Base-by-base conservation (phyloP, 1,140 invertebrate species). In the Araneus ventricosus region DNA sequence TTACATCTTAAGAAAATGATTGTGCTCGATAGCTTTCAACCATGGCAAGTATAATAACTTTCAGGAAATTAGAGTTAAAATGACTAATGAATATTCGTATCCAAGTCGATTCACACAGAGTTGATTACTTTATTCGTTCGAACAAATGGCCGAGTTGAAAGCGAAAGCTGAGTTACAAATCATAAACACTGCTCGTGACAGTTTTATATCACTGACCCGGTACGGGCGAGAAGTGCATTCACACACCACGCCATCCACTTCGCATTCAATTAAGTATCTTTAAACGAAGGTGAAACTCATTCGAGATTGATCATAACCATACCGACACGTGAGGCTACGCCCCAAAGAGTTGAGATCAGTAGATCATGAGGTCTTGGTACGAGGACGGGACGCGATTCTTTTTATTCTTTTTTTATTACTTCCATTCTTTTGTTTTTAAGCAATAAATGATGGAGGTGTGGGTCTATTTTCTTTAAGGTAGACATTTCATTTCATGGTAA, bases 121-220 rank as follows among this genome's bases (percentile, higher is more conserved):
- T 30, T 27, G 0, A 2, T 67, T 67, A 30, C 63, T 10, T 75
- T 30, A 37, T 20, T 75, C 70, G 37, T 75, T 75, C 0, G 3
- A 75, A 34, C 37, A 75, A 37, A 34, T 20, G 37, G 70, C 70
- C 14, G 30, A 75, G 17, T 14, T 0, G 20, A 27, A 14, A 67
- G 24, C 3, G 27, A 27, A 27, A 75, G 8, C 70, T n/a, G 24
- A 20, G 70, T 37, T 37, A 37, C 6, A 30, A 30, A 37, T 75
- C 70, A 6, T 75, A 75, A 75, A 37, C 14, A 37, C 3, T 4
- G 34, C 30, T 75, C 70, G 30, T 75, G 70, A 37, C 27, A 20
- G 17, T 30, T 75, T 75, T 75, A 75, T 75, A 75, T 75, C 34
- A 37, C 70, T 75, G 70, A 75, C 70, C 70, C 20, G 30, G 70